Base-by-base conservation (phyloP, 1,140 invertebrate genomes). In the Aphaenogaster floridana region DNA sequence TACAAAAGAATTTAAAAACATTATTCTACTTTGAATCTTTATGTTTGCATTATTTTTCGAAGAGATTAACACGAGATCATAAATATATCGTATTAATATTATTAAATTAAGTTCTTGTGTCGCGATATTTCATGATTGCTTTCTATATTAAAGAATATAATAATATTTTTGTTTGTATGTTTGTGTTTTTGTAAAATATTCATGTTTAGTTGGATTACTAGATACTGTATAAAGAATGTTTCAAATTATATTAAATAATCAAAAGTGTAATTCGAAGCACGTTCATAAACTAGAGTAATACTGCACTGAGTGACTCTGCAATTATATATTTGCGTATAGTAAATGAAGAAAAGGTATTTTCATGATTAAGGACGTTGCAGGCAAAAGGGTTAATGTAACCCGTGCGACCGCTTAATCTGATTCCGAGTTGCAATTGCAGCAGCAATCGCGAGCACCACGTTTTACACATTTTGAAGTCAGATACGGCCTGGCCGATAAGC, bases 401-500 rank as follows among this genome's bases (percentile, higher is more conserved):
- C 76, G 80, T 57, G 28, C 84, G 77, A 83, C 13, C 36, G 69
- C 63, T 90, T 89, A 89, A 90, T 90, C 84, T 87, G 89, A 90
- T 89, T 66, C 88, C 52, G 66, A 79, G 68, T 36, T 50, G 83
- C 54, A 86, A 28, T 84, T 83, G 80, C 78, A 88, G 87, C 80
- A 50, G 79, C 66, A 57, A 76, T 45, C 61, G 61, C 45, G 52
- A 57, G 52, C 11, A 21, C 36, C 68, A 71, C 42, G 52, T 89
- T 89, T 89, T 90, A 86, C 72, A 77, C 68, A 72, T 59, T 83
- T 83, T 83, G 39, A 72, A 74, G 80, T 72, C 15, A 85, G 83
- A 78, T 77, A 85, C 50, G 57, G 36, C 72, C 15, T 15, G 88
- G 34, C 68, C 63, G 89, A 90, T 90, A 90, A 90, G 89, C 76